Evolutionary conservation across 2,888 invertebrate species (phyloP).

Genomic region (Pterostichus madidus): DNA sequence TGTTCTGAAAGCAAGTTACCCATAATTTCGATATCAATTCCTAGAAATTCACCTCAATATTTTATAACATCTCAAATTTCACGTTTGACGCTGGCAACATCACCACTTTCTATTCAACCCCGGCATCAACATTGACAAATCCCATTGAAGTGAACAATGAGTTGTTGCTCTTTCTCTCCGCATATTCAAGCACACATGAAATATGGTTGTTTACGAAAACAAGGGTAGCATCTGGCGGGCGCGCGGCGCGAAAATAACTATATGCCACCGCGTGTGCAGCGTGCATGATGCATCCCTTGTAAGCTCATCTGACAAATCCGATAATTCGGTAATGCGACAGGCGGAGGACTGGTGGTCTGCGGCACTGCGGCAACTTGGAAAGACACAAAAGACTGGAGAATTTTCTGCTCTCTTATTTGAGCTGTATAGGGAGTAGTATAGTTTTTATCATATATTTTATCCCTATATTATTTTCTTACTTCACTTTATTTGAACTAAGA

Average conservation of each 20-base stretch:
- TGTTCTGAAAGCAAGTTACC: no score
- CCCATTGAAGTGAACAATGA: constrained; percentile 36
- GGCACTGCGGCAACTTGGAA: not conserved
- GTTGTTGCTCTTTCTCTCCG: constrained; percentile 31
- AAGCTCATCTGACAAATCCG: constrained; percentile 62
- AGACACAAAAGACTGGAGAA: not conserved
- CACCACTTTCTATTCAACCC: constrained; percentile 10
- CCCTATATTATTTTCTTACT: no score
- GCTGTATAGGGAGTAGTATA: not conserved
- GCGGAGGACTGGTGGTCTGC: not conserved
- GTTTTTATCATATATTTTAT: no score
- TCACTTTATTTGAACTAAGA: no score
- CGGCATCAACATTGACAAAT: constrained; percentile 29
- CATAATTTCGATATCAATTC: constrained; percentile 3
- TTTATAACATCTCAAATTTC: no score
- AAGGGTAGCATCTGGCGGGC: constrained; percentile 55
- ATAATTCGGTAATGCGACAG: constrained; percentile 62
- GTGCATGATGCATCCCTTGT: constrained; percentile 33
- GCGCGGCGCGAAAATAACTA: constrained; percentile 54
- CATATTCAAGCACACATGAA: constrained; percentile 37
- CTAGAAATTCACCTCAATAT: no score
- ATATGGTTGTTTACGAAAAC: constrained; percentile 56
- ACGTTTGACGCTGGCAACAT: no score
- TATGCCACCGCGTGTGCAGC: constrained; percentile 21
- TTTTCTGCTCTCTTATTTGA: not conserved